These are phyloP conservation scores for Semicossyphus pulcher DNA, from an alignment of 2,113 vertebrate genomes.

Conservation along the genomic window DNA sequence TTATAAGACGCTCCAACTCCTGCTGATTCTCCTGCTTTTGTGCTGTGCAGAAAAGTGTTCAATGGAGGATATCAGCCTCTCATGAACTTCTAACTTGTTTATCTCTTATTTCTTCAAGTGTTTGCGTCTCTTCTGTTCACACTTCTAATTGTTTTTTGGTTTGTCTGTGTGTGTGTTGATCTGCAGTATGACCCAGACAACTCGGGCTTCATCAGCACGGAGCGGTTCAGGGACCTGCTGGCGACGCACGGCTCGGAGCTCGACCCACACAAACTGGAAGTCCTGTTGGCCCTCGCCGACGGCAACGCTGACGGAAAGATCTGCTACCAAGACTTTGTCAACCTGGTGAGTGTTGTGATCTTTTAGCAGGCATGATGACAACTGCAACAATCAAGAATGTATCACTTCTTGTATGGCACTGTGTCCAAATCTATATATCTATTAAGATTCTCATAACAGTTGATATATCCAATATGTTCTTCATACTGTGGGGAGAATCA, in stretches of 20 bases:
- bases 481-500: background rate
- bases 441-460: background rate
- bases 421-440: no score
- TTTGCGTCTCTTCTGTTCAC: background rate
- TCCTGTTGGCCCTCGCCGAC: conserved; percentile 93
- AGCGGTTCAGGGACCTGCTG: conserved; percentile 92
- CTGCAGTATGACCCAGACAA: conserved; percentile 92
- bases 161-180: conserved; percentile 48
- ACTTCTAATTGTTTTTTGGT: background rate
- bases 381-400: background rate
- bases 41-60: background rate
- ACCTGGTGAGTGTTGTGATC: conserved; percentile 88
- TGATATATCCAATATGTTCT: background rate
- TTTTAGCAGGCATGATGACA: background rate
- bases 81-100: conserved; percentile 5
- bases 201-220: conserved; percentile 95
- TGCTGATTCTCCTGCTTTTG: no score
- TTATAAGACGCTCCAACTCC: conserved; percentile 5
- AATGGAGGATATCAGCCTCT: background rate
- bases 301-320: conserved; percentile 93
- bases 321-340: conserved; percentile 97
- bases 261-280: conserved; percentile 96
- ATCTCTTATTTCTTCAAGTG: background rate
- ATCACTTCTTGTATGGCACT: background rate
- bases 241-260: conserved; percentile 91